Evolutionary conservation across 37 sponge, comb jelly and placozoan genomes (phyloP).

Genomic region (Axinella damicornis): DNA sequence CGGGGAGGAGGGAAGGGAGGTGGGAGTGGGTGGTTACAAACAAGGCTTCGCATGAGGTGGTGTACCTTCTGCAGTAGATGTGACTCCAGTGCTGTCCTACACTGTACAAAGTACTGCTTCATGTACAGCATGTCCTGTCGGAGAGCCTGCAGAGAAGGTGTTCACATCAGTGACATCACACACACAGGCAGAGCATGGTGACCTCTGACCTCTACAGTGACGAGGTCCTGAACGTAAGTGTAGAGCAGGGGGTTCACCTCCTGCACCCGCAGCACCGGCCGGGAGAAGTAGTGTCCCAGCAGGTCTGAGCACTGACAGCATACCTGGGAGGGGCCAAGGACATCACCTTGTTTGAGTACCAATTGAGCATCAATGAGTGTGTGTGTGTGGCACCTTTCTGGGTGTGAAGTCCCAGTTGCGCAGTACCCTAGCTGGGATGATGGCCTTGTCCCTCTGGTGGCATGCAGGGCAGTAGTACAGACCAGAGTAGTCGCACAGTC

Average conservation of each 20-base stretch:
- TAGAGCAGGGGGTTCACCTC: constrained; percentile 63
- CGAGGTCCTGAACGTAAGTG: constrained; percentile 68
- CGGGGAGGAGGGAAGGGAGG: too few relatives aligned
- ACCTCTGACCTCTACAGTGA: constrained; percentile 41
- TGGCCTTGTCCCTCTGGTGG: constrained; percentile 74
- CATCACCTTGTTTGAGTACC: too few relatives aligned
- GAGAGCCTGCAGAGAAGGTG: constrained; percentile 40
- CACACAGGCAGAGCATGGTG: background rate
- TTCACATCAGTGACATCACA: background rate
- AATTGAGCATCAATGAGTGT: background rate
- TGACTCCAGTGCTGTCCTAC: constrained; percentile 65
- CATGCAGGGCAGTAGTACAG: constrained; percentile 87
- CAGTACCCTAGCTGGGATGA: constrained; percentile 94
- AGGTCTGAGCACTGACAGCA: constrained; percentile 55
- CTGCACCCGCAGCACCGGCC: constrained; percentile 47
- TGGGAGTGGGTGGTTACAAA: too few relatives aligned
- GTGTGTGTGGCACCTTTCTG: constrained; percentile 37
- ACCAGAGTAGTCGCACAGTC: constrained; percentile 95
- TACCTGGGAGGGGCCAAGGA: constrained; percentile 60
- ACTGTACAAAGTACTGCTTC: constrained; percentile 78
- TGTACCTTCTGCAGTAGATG: constrained; percentile 51
- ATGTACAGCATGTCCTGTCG: constrained; percentile 76
- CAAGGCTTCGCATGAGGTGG: too few relatives aligned
- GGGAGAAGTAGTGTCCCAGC: constrained; percentile 26
- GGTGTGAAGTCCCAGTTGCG: constrained; percentile 98